Evolutionary conservation across 2,888 invertebrate genomes (phyloP).

Genomic region (Eupithecia pulchellata): DNA sequence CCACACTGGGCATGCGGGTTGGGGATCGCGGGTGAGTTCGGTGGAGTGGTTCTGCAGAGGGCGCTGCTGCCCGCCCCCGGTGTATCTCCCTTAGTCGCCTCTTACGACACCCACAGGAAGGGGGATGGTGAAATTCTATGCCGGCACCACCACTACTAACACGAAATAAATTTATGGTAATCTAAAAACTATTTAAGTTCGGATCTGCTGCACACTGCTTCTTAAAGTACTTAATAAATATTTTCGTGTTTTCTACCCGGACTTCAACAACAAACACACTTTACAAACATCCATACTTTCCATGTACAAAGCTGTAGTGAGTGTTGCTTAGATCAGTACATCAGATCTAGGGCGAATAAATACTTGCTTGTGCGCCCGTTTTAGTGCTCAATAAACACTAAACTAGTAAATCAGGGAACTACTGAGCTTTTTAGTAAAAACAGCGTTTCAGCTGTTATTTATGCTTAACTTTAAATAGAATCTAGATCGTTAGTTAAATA

Average conservation of each 20-base stretch:
- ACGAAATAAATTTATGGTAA: too few relatives aligned
- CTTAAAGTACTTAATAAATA: not conserved
- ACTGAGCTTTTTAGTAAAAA: slow-evolving; percentile 17
- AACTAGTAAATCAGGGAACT: slow-evolving; percentile 41
- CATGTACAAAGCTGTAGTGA: slow-evolving; percentile 11
- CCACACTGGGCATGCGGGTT: too few relatives aligned
- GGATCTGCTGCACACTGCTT: not conserved
- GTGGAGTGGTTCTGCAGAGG: too few relatives aligned
- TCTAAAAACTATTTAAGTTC: too few relatives aligned
- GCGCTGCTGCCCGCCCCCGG: too few relatives aligned
- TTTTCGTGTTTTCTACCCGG: not conserved
- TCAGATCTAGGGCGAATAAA: slow-evolving; percentile 44
- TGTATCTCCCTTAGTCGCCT: too few relatives aligned
- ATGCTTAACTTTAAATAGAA: not conserved
- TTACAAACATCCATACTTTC: slow-evolving; percentile 9
- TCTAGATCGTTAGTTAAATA: not conserved
- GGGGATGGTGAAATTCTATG: too few relatives aligned
- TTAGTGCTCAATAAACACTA: slow-evolving; percentile 47
- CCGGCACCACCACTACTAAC: too few relatives aligned
- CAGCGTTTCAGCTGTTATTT: slow-evolving; percentile 12
- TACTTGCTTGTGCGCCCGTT: slow-evolving; percentile 35
- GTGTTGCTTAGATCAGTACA: slow-evolving; percentile 27
- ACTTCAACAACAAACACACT: not conserved
- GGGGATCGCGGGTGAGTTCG: too few relatives aligned
- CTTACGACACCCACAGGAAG: too few relatives aligned